A percentile compares a stretch with the other conserved stretches of the same genome.
Conservation (phyloP, 2,888 invertebrate genomes). For the Platerodrilus igneus region DNA sequence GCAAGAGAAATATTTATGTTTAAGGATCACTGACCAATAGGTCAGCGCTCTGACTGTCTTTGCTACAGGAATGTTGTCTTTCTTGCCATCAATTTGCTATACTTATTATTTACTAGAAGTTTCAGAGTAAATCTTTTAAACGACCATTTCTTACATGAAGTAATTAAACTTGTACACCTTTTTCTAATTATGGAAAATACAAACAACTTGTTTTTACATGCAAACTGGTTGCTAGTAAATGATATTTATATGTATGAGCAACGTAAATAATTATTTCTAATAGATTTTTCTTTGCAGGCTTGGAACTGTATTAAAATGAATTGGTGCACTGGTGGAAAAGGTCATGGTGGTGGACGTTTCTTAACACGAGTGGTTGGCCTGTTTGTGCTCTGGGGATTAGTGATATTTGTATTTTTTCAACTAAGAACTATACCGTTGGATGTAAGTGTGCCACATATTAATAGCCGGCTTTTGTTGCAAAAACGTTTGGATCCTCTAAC, state of each 20-base stretch:
- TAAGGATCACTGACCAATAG: conserved; percentile 17
- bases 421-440: conserved; percentile 43
- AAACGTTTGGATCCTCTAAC: conserved; percentile 47
- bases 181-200: too few species aligned
- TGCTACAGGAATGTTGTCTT: conserved; percentile 16
- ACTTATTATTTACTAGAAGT: conserved; percentile 11
- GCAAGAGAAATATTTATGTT: too few species aligned
- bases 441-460: conserved; percentile 43
- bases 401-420: conserved; percentile 49
- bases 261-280: not conserved
- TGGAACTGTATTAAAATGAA: conserved; percentile 20
- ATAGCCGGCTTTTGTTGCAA: conserved; percentile 52
- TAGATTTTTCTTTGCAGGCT: conserved; percentile 13
- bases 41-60: conserved; percentile 11
- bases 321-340: conserved; percentile 23
- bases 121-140: too few species aligned
- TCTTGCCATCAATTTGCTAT: conserved; percentile 6
- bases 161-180: too few species aligned
- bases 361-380: conserved; percentile 48
- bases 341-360: conserved; percentile 44
- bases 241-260: not conserved
- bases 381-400: conserved; percentile 48
- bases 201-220: not conserved
- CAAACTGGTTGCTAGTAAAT: not conserved
- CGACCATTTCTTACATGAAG: too few species aligned